phyloP scores from a whole-genome alignment of 1,140 invertebrate species.

The Laodelphax striatellus region DNA sequence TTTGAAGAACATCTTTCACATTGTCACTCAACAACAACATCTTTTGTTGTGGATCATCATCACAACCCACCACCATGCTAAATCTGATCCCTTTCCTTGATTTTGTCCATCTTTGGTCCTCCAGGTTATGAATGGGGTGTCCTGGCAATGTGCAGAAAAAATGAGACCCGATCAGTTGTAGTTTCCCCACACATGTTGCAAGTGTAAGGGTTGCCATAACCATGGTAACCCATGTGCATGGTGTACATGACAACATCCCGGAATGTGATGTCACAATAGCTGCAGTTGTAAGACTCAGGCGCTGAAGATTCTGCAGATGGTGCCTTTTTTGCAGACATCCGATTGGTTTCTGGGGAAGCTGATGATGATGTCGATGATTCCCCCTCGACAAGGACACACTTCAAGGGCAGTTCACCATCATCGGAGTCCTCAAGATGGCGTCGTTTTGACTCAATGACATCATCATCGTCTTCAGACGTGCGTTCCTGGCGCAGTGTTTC shows the following conservation, averaged over 20 bases:
- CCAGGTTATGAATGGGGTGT: conserved; percentile 46
- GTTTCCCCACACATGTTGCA: conserved; percentile 89
- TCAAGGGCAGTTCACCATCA: background rate
- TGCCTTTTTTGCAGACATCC: background rate
- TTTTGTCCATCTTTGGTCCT: too few relatives aligned
- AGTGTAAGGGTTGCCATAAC: conserved; percentile 76
- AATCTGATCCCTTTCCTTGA: too few relatives aligned
- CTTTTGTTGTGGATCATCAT: too few relatives aligned
- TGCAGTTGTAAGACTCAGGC: conserved; percentile 48
- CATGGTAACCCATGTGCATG: conserved; percentile 94
- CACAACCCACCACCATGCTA: too few relatives aligned
- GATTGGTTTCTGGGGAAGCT: background rate
- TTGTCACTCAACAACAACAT: too few relatives aligned
- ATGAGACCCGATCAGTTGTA: conserved; percentile 69
- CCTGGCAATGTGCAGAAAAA: conserved; percentile 84
- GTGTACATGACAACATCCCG: conserved; percentile 83
- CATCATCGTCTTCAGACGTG: conserved; percentile 31
- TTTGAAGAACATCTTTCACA: too few relatives aligned
- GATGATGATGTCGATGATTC: background rate
- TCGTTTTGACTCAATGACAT: background rate
- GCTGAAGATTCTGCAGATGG: background rate
- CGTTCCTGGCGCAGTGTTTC: conserved; percentile 20
- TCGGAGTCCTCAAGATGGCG: background rate
- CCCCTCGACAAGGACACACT: background rate
- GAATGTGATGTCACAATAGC: conserved; percentile 82